Percentiles rank a stretch among this genome's conserved stretches.
Evolutionary conservation across 2,113 vertebrate genomes (phyloP).

Genomic region (Morone saxatilis): DNA sequence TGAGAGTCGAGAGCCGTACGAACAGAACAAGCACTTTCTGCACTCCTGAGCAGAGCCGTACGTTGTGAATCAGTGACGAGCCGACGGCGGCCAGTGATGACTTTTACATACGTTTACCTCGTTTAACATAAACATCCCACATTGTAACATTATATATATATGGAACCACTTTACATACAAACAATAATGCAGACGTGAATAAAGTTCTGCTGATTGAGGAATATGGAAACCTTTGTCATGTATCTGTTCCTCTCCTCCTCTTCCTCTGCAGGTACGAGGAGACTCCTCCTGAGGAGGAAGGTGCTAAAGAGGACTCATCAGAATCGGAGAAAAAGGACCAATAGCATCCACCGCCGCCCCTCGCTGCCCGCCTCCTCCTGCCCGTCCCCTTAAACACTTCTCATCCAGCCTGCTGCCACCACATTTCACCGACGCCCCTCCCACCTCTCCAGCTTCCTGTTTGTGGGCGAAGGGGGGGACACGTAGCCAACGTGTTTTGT

Average conservation of each 20-base stretch:
- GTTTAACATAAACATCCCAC: too few species aligned
- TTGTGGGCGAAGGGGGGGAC: slow-evolving; percentile 14
- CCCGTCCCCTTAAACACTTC: neutral
- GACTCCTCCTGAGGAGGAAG: slow-evolving; percentile 64
- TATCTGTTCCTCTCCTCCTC: neutral
- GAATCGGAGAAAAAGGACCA: slow-evolving; percentile 84
- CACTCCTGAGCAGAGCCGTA: too few species aligned
- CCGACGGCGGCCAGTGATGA: too few species aligned
- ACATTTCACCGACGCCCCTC: slow-evolving; percentile 65
- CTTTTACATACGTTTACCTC: too few species aligned
- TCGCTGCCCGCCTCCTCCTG: fast-evolving
- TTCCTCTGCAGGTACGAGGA: slow-evolving; percentile 82
- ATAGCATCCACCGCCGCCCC: slow-evolving; percentile 34
- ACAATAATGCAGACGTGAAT: neutral
- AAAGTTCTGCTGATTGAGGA: neutral
- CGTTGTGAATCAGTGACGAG: too few species aligned
- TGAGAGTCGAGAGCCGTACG: too few species aligned
- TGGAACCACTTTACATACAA: too few species aligned
- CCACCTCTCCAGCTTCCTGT: slow-evolving; percentile 30
- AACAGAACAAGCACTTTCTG: too few species aligned
- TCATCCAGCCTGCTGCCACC: slow-evolving; percentile 52
- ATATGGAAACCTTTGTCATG: neutral
- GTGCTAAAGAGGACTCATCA: slow-evolving; percentile 70
- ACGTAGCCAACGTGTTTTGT: slow-evolving; percentile 46
- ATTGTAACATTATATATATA: too few species aligned